These are phyloP conservation scores for Sebastes aleutianus DNA, from an alignment of 2,797 vertebrate species.

Conservation along the genomic window DNA sequence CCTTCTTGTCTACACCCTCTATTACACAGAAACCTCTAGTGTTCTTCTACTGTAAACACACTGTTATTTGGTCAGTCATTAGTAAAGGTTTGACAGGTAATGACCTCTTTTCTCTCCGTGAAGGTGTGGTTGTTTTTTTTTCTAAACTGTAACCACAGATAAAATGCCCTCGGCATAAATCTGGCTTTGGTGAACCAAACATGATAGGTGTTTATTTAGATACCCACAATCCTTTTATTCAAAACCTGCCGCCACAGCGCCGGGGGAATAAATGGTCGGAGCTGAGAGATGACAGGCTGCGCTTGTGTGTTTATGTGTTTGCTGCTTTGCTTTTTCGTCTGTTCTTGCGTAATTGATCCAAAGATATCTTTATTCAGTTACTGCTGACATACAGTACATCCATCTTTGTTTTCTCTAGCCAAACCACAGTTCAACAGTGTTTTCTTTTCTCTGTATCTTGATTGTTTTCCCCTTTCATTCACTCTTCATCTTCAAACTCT, in stretches of 20 bases:
- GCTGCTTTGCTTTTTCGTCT: neutral
- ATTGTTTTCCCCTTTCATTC: neutral
- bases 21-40: neutral
- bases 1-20: neutral
- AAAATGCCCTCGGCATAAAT: neutral
- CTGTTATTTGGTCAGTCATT: neutral
- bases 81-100: neutral
- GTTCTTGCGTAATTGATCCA: neutral
- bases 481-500: neutral
- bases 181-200: neutral
- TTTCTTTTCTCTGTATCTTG: neutral
- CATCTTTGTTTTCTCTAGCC: neutral
- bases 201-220: slow-evolving; percentile 20
- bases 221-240: slow-evolving; percentile 10
- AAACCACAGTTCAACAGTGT: neutral
- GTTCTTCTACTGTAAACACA: neutral
- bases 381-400: neutral
- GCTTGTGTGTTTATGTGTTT: neutral
- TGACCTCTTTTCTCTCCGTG: neutral
- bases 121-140: slow-evolving; percentile 4
- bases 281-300: neutral
- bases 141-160: slow-evolving; percentile 1
- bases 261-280: neutral
- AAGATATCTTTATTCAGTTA: neutral
- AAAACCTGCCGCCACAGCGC: neutral